Evolutionary conservation across 2,888 invertebrate genomes (phyloP), one percentile per base, ranked within the genome.

Genomic region (Microchrysa polita): DNA sequence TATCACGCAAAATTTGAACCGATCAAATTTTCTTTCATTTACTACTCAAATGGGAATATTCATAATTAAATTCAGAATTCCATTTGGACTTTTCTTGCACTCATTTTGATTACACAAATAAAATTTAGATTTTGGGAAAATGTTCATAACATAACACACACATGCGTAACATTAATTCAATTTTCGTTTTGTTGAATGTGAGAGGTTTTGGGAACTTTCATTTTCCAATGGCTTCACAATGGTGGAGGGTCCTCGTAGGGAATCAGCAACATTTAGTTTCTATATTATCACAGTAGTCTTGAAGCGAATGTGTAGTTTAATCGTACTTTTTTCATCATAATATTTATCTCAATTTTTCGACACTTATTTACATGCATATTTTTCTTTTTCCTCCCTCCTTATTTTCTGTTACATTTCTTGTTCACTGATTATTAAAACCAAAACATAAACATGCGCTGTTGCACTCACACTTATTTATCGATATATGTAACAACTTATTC

Each of bases 371-470:
- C 74, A 77, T 79, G n/a, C 61, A 75, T 77, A 77, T 61, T 75
- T 74, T 72, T 74, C 74, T 57, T 77, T 71, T 76, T 34, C 67
- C n/a, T 42, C 72, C 18, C 57, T 42, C 18, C 44, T 63, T 61
- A 34, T 60, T 23, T 65, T 63, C 52, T 63, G 72, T 74, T 77
- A 75, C 74, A 76, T 78, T 79, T 81, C 81, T 34, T 81, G 79
- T 80, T 81, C 80, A 79, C 80, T 80, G 65, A 44, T 18, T 65
- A 20, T 40, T 44, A 44, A 67, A 63, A n/a, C n/a, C n/a, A n/a
- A n/a, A n/a, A n/a, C n/a, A n/a, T n/a, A n/a, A 76, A 78, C 81
- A 80, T 82, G 82, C 81, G 82, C 81, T 82, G 81, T 81, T 82
- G 82, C 81, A 78, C 52, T 67, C 48, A 71, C 42, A 20, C 42